Evolutionary conservation across 2,797 vertebrate genomes (phyloP).

Genomic region (Xerus rutilus): DNA sequence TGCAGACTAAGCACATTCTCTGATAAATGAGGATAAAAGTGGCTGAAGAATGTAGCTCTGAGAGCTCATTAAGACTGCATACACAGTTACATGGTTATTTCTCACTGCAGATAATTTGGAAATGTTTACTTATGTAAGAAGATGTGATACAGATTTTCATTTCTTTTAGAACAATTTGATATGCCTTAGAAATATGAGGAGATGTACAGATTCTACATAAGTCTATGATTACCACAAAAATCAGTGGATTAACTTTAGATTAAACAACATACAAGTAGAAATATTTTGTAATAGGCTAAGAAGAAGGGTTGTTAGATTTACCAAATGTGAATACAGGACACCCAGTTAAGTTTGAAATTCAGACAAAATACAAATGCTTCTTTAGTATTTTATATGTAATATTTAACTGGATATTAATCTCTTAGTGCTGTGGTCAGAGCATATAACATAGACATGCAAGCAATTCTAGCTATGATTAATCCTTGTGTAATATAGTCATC

Average conservation of each 20-base stretch:
- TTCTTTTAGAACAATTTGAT: not conserved
- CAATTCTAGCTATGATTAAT: not conserved
- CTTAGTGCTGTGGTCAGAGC: not conserved
- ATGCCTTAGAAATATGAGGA: not conserved
- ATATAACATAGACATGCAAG: not conserved
- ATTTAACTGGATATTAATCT: not conserved
- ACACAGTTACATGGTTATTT: not conserved
- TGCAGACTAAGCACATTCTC: not conserved
- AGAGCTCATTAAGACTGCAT: not conserved
- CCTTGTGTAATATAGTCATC: not conserved
- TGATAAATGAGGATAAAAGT: not conserved
- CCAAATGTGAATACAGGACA: not conserved
- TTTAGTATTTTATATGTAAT: not conserved
- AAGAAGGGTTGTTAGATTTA: not conserved
- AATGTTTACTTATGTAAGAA: not conserved
- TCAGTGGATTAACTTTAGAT: not conserved
- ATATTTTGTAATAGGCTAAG: not conserved
- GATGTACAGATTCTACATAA: not conserved
- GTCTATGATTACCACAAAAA: not conserved
- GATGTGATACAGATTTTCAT: not conserved
- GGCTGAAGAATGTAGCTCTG: not conserved
- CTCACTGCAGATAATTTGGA: not conserved
- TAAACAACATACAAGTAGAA: not conserved
- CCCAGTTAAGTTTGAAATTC: not conserved
- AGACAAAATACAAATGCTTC: not conserved